Conservation (phyloP, 1,140 invertebrate species). For the Dolichoris vasculosae region DNA sequence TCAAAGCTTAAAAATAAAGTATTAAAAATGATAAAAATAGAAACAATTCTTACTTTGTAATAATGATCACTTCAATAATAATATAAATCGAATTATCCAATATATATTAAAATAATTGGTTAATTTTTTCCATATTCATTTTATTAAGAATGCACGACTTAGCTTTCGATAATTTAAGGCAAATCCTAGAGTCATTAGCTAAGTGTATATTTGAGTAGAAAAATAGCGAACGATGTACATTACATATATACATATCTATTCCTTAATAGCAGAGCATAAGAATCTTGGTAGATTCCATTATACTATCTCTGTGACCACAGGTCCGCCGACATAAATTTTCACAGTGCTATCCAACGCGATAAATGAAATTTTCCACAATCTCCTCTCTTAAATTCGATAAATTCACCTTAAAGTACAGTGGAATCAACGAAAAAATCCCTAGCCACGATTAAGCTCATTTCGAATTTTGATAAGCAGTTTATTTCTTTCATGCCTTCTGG, state of each 20-base stretch:
- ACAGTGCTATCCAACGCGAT: conserved; percentile 36
- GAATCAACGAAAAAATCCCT: conserved; percentile 27
- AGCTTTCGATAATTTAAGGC: not conserved
- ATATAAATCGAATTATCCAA: too few species aligned
- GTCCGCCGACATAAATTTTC: conserved; percentile 36
- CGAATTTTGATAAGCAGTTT: conserved; percentile 6
- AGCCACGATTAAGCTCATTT: conserved; percentile 31
- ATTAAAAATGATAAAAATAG: too few species aligned
- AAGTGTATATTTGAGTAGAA: conserved; percentile 32
- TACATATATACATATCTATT: not conserved
- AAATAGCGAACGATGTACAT: not conserved
- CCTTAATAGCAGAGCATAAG: conserved; percentile 8
- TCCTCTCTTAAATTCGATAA: conserved; percentile 40
- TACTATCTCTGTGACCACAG: not conserved
- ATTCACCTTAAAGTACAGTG: conserved; percentile 21
- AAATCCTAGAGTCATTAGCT: conserved; percentile 24
- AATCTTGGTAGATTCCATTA: conserved; percentile 10
- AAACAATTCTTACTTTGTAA: too few species aligned
- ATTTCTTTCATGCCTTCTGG: not conserved
- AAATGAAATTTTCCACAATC: conserved; percentile 49
- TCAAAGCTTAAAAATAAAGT: too few species aligned
- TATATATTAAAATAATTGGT: not conserved
- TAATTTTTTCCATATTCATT: not conserved
- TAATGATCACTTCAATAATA: too few species aligned
- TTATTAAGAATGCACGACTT: not conserved